Percentiles rank a stretch among this genome's conserved stretches.
Evolutionary conservation across 2,113 vertebrate species (phyloP).

Genomic region (Carassius carassius): DNA sequence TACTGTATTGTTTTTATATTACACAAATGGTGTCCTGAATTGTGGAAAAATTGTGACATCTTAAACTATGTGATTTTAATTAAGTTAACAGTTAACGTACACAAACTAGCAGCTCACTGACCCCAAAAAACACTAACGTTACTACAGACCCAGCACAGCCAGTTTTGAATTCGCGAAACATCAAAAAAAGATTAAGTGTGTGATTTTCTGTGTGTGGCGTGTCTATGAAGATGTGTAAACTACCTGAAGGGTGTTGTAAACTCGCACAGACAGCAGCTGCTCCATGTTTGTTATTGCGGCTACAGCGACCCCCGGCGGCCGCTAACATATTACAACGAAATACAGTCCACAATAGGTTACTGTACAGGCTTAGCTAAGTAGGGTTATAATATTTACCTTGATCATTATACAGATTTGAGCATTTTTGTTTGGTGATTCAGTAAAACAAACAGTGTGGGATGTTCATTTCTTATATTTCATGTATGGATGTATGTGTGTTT

Average conservation of each 20-base stretch:
- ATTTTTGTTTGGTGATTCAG: not conserved
- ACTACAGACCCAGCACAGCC: not conserved
- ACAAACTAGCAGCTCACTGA: not conserved
- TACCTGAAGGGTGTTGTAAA: constrained; percentile 71
- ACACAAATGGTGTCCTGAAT: not conserved
- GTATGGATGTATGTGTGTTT: not conserved
- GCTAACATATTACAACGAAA: not conserved
- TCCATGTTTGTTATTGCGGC: constrained; percentile 63
- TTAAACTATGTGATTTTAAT: not conserved
- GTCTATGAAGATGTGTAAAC: not conserved
- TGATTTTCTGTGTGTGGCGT: not conserved
- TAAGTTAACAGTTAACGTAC: not conserved
- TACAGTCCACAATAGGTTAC: not conserved
- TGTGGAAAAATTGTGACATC: not conserved
- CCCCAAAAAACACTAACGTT: too few relatives aligned
- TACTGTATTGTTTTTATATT: not conserved
- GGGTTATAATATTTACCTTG: not conserved
- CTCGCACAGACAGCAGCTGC: constrained; percentile 22
- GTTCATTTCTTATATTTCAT: not conserved
- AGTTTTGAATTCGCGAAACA: not conserved
- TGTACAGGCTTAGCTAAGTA: not conserved
- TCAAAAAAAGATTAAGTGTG: not conserved
- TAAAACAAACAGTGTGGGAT: not conserved
- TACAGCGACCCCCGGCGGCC: constrained; percentile 23
- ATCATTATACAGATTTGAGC: not conserved